Conservation (phyloP, 2,113 vertebrate species). For the Tamias sibiricus region DNA sequence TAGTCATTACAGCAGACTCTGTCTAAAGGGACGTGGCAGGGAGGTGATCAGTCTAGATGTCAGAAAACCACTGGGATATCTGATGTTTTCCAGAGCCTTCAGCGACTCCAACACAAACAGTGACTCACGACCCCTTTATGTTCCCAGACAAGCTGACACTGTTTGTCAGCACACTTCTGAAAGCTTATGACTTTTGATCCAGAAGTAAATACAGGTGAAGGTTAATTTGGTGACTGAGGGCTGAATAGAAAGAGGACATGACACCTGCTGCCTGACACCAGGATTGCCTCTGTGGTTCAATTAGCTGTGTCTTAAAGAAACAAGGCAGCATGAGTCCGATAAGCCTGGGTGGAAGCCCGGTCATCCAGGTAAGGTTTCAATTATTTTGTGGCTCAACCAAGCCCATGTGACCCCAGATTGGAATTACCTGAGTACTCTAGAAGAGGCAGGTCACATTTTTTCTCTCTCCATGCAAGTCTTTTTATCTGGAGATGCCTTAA, state of each 20-base stretch:
- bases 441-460: not conserved
- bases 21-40: not conserved
- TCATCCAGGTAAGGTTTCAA: not conserved
- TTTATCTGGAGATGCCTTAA: not conserved
- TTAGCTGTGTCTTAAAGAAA: not conserved
- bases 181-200: conserved; percentile 14
- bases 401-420: not conserved
- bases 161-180: not conserved
- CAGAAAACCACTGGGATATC: not conserved
- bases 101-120: not conserved
- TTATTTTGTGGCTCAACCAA: not conserved
- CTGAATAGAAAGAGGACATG: conserved; percentile 6
- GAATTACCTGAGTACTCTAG: conserved; percentile 14
- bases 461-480: not conserved
- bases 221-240: not conserved
- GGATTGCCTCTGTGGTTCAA: not conserved
- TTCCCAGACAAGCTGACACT: not conserved
- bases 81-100: not conserved
- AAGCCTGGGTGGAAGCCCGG: not conserved
- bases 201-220: conserved; percentile 39
- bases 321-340: not conserved
- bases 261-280: not conserved
- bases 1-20: not conserved
- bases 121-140: not conserved
- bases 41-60: not conserved